Evolutionary conservation across 2,888 invertebrate genomes (phyloP), one percentile per base, ranked within the genome.

Genomic region (Hirtodrosophila duncani): DNA sequence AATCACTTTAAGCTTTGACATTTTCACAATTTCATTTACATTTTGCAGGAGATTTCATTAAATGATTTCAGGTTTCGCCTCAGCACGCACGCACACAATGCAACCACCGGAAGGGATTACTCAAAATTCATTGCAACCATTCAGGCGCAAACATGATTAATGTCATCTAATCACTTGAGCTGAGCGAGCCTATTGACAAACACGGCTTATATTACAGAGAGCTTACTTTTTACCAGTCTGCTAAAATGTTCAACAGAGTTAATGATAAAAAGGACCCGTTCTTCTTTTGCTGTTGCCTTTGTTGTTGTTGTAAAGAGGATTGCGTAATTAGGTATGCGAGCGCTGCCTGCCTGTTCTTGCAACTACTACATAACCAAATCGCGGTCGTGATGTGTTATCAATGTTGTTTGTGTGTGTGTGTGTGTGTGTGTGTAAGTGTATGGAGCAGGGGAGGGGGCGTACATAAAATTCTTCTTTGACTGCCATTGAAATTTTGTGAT

Each of bases 111-210:
- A 3, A 29, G 18, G 33, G 23, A 7, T 24, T 16, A 36, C 29
- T 11, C 20, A 18, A 42, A 48, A 33, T 3, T 17, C 10, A 6
- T 9, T 9, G 31, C 33, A 29, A 4, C 7, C 8, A 23, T n/a
- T n/a, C n/a, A 9, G 16, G 8, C 30, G 27, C 10, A 23, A 37
- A 60, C 46, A 61, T 62, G 56, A 62, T 62, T 61, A 62, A 62
- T 62, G 46, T 44, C 39, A 27, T 39, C 17, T 39, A 34, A 39
- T 49, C 55, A 37, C 44, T 45, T 48, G 24, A 34, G 11, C 20
- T 9, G 21, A 16, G 14, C 21, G 23, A 38, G 18, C 29, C n/a
- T n/a, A n/a, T n/a, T n/a, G n/a, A n/a, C n/a, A n/a, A n/a, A n/a
- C n/a, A n/a, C n/a, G n/a, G n/a, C n/a, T n/a, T n/a, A n/a, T n/a